Base-by-base conservation (phyloP, 2,888 invertebrate species). In the Patella pellucida region DNA sequence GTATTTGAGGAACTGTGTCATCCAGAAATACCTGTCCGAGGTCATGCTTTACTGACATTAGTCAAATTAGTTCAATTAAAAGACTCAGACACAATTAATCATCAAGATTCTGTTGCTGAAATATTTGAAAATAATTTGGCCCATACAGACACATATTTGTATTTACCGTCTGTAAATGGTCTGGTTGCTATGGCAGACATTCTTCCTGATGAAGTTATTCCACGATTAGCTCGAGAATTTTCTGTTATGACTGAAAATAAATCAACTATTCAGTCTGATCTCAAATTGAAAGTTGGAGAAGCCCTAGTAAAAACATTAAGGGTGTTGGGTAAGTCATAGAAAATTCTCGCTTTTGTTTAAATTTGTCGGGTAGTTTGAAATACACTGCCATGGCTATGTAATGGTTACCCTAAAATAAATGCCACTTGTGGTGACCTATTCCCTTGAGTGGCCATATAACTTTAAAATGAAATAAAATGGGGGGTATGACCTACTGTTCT, bases 121-220 rank as follows among this genome's bases (percentile, higher is more conserved):
- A 91, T 96, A 51, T 95, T 96, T 85, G 94, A 95, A 94, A 94
- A 95, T 90, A 94, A 95, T 91, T 89, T 97, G 0, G 94, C 94
- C 87, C 93, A 96, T 84, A 91, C 93, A 15, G 97, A 97, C 88
- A 95, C 96, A 0, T 97, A 95, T 88, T 92, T 97, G 76, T 97
- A 96, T 89, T 91, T 97, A 79, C 93, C 94, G 76, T 94, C 96
- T 2, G 94, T 96, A 23, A 94, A 95, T 87, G 96, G 95, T 1
- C 90, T 96, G 71, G 94, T 95, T 12, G 92, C 94, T 1, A 91
- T 96, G 80, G 94, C 94, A 15, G 92, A 93, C 52, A 90, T 92
- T 73, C 94, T 93, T 88, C 94, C 96, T 1, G 94, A 94, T 84
- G 93, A 93, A 84, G 93, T 95, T 0, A 90, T 97, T 54, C 93